phyloP scores from a whole-genome alignment of 2,797 vertebrate genomes.

The Melanogrammus aeglefinus region DNA sequence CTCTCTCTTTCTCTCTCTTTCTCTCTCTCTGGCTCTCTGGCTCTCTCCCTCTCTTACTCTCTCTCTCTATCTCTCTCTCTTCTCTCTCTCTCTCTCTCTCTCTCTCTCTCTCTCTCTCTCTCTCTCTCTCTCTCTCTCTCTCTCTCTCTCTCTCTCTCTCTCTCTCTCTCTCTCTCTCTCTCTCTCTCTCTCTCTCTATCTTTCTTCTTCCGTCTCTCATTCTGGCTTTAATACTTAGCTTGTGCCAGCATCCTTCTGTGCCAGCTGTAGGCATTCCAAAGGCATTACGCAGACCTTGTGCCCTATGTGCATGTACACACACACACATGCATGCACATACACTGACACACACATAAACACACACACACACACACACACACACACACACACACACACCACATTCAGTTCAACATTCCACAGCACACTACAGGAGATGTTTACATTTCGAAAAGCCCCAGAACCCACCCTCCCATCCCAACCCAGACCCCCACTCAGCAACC shows the following conservation, averaged over 20 bases:
- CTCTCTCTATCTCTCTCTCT: neutral
- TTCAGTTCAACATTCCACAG: conserved; percentile 31
- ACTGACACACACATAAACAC: too few relatives aligned
- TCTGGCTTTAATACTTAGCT: neutral
- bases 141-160: conserved; percentile 1
- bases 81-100: conserved; percentile 4
- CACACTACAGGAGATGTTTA: conserved; percentile 47
- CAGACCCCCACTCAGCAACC: too few relatives aligned
- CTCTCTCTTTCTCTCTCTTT: conserved; percentile 8
- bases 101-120: neutral
- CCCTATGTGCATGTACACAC: conserved; percentile 1
- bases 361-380: neutral
- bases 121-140: too few relatives aligned
- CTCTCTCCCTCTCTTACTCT: neutral
- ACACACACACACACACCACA: conserved; percentile 5
- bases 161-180: neutral
- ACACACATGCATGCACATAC: too few relatives aligned
- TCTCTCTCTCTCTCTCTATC: neutral
- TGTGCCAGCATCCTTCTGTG: conserved; percentile 9
- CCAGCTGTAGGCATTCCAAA: conserved; percentile 41
- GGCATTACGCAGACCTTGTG: conserved; percentile 29
- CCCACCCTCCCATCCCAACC: too few relatives aligned
- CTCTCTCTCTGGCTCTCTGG: neutral
- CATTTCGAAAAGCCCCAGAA: conserved; percentile 32
- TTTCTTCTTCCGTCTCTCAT: neutral